Base-by-base conservation (phyloP, 2,888 invertebrate species). In the Mycalesis mineus region DNA sequence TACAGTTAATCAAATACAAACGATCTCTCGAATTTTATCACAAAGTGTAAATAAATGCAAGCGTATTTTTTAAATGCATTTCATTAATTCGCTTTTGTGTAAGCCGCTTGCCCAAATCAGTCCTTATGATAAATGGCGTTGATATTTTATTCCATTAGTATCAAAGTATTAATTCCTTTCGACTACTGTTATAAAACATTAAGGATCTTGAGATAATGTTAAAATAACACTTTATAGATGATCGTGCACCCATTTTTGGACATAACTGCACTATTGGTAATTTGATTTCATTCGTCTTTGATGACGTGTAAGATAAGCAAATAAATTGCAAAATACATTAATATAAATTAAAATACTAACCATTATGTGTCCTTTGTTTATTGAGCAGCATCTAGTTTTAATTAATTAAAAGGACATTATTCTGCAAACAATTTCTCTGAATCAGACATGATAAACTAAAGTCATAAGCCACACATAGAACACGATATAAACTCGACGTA, bases 11-110 rank as follows among this genome's bases (percentile, higher is more conserved):
- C 29, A 31, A 45, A 45, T 29, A 6, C 8, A 29, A 31, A 4
- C 45, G 45, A 45, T 45, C 15, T 33, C 33, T 13, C 31, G 13
- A 39, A 73, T 75, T 70, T 66, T 69, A 79, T 73, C 61, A 68
- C 52, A 57, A 64, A 66, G 65, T 70, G 75, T 78, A 77, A 79
- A 79, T 74, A 71, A 73, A 66, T 62, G 58, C 58, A 65, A 62
- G 67, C 64, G 69, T 70, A 75, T 73, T 73, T 71, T 75, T 75
- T 68, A 67, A 70, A 65, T 67, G 62, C 62, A 64, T 72, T 75
- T 69, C 68, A 69, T 76, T 70, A 68, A 61, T 61, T 60, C 63
- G 49, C 67, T 65, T 68, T 66, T 62, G 70, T 44, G 40, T 62
- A 57, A 29, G 63, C 60, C 64, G 57, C 48, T 62, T 53, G 57